Evolutionary conservation across 2,888 invertebrate genomes (phyloP).

Genomic region (Epinotia bilunana): DNA sequence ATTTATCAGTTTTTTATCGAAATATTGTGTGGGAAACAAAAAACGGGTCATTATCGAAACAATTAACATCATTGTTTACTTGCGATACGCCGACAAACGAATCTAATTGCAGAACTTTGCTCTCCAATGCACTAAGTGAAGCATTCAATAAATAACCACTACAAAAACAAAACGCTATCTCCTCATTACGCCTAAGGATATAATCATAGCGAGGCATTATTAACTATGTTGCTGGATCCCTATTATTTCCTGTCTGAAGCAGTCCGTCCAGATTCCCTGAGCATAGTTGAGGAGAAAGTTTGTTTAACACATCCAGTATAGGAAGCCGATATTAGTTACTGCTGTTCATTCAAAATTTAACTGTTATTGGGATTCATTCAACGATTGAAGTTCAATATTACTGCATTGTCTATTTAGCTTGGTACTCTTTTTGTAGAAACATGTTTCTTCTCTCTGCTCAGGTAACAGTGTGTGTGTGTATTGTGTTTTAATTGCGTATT

Average conservation of each 20-base stretch:
- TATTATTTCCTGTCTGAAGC: constrained; percentile 38
- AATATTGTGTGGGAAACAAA: constrained; percentile 2
- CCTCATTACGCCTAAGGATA: constrained; percentile 40
- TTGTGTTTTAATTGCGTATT: background rate
- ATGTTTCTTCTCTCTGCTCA: background rate
- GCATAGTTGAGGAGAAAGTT: constrained; percentile 44
- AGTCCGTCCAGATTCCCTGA: constrained; percentile 42
- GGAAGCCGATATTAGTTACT: constrained; percentile 7
- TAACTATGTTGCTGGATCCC: constrained; percentile 34
- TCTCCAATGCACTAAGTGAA: constrained; percentile 9
- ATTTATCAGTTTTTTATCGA: background rate
- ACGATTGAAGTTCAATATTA: background rate
- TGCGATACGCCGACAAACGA: background rate
- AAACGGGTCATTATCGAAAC: background rate
- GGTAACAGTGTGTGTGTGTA: too few species aligned
- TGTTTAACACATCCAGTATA: constrained; percentile 24
- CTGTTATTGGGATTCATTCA: background rate
- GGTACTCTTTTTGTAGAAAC: background rate
- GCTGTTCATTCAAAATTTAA: background rate
- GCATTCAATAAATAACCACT: constrained; percentile 27
- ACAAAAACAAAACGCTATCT: constrained; percentile 34
- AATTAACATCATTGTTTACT: background rate
- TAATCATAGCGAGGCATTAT: constrained; percentile 35
- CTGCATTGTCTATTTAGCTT: too few species aligned
- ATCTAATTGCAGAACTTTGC: constrained; percentile 8